Percentiles rank a stretch among this genome's conserved stretches.
Conservation (phyloP, 2,888 invertebrate genomes). For the Linyphia triangularis region DNA sequence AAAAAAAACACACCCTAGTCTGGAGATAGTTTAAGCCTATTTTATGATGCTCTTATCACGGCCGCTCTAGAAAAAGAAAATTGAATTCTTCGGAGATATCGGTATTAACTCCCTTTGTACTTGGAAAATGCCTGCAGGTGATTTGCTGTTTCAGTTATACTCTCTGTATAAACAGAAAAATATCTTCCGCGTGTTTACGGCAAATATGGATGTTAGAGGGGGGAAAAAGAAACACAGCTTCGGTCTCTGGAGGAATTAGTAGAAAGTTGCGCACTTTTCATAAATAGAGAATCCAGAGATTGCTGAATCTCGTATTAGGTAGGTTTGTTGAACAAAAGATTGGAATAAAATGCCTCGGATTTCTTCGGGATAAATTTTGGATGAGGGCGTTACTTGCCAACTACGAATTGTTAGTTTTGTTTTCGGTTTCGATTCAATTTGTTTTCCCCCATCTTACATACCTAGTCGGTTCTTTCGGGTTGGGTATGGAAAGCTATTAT, state of each 20-base stretch:
- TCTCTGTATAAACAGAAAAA: not conserved
- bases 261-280: not conserved
- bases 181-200: not conserved
- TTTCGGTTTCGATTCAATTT: not conserved
- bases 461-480: not conserved
- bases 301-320: not conserved
- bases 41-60: constrained; percentile 44
- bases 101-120: constrained; percentile 35
- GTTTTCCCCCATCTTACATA: not conserved
- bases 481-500: not conserved
- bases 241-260: constrained; percentile 6
- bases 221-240: not conserved
- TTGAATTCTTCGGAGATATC: constrained; percentile 45
- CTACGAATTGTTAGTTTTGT: not conserved
- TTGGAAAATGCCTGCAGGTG: not conserved
- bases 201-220: not conserved
- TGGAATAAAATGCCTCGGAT: not conserved
- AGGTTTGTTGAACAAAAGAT: not conserved
- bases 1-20: not conserved
- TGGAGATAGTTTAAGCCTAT: constrained; percentile 54
- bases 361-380: not conserved
- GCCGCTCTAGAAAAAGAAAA: constrained; percentile 25
- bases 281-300: not conserved
- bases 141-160: not conserved
- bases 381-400: not conserved